Evolutionary conservation across 2,113 vertebrate species (phyloP).

Genomic region (Sinocyclocheilus anophthalmus): DNA sequence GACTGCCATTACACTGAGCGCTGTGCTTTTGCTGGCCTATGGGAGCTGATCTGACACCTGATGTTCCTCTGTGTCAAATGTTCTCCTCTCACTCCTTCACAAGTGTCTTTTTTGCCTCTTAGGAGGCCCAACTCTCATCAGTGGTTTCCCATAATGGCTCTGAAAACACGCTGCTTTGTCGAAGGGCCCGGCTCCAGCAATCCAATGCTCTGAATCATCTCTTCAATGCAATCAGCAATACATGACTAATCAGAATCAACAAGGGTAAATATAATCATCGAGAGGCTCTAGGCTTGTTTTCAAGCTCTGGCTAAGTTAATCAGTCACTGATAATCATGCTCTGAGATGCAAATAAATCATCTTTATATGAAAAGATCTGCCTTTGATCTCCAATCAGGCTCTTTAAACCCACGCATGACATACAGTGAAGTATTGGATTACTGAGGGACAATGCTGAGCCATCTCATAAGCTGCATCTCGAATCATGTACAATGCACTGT

Average conservation of each 20-base stretch:
- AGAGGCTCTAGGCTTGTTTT: conserved; percentile 52
- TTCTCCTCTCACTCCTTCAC: conserved; percentile 3
- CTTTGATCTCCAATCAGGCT: conserved; percentile 49
- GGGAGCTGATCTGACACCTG: conserved; percentile 62
- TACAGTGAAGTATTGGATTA: conserved; percentile 11
- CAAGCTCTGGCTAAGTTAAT: conserved; percentile 53
- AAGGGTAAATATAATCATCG: conserved; percentile 19
- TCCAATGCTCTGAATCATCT: conserved; percentile 51
- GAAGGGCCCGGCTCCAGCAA: conserved; percentile 61
- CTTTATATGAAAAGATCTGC: conserved; percentile 44
- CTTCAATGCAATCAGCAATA: conserved; percentile 43
- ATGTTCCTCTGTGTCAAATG: conserved; percentile 56
- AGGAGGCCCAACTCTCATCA: conserved; percentile 40
- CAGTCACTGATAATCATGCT: conserved; percentile 59
- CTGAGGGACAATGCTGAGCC: conserved; percentile 17
- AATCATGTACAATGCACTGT: neutral
- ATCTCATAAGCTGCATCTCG: neutral
- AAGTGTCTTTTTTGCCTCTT: neutral
- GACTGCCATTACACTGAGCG: conserved; percentile 47
- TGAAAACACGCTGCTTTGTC: conserved; percentile 54
- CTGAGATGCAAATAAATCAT: conserved; percentile 61
- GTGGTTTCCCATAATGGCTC: conserved; percentile 49
- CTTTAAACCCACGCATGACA: conserved; percentile 50
- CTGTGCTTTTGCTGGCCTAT: conserved; percentile 57
- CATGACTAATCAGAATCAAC: conserved; percentile 43